Percentiles rank a stretch among this genome's conserved stretches.
Evolutionary conservation across 2,797 vertebrate species (phyloP).

Genomic region (Falco columbarius): DNA sequence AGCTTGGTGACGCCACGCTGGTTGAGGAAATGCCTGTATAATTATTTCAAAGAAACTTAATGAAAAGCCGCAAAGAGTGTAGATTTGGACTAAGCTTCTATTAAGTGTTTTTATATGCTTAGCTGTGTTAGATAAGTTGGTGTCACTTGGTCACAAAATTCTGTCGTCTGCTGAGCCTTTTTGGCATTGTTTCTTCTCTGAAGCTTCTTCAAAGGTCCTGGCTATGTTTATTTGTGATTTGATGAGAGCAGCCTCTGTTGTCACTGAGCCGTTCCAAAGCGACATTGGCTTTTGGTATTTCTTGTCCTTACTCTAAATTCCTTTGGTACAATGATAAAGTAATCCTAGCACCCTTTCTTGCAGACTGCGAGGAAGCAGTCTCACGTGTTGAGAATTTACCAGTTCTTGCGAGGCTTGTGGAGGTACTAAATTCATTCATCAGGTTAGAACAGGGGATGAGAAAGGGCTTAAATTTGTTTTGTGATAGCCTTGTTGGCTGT

Average conservation of each 20-base stretch:
- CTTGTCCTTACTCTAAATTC: background rate
- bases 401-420: background rate
- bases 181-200: background rate
- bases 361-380: background rate
- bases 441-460: background rate
- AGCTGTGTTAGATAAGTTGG: background rate
- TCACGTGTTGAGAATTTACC: accelerated
- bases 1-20: background rate
- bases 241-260: background rate
- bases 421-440: background rate
- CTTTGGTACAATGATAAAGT: background rate
- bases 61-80: background rate
- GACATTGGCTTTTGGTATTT: background rate
- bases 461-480: background rate
- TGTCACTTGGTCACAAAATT: background rate
- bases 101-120: background rate
- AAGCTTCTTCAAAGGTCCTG: slow-evolving; percentile 6
- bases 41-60: slow-evolving; percentile 31
- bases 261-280: background rate
- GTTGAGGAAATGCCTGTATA: background rate
- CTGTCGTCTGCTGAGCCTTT: background rate
- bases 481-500: background rate
- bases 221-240: background rate
- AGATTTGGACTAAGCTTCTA: background rate
- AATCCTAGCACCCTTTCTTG: background rate